These are phyloP conservation scores for Paedocypris micromegethes DNA, from an alignment of 2,797 vertebrate species.

Conservation along the genomic window DNA sequence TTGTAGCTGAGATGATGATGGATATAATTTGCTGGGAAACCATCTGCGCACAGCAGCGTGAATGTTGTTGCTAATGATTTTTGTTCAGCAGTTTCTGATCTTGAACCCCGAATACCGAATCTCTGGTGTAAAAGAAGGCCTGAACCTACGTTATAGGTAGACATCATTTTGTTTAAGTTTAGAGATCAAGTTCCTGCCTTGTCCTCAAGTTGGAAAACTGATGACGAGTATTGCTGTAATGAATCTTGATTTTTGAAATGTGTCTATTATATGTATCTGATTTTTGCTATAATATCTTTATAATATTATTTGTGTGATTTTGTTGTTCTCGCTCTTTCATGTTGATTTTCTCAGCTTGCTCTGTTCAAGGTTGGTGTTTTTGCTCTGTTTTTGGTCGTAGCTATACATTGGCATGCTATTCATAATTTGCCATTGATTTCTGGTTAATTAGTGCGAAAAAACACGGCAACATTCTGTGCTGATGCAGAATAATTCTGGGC, in stretches of 20 bases:
- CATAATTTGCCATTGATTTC: conserved; percentile 3
- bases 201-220: too few relatives aligned
- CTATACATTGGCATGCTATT: not conserved
- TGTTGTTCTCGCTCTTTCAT: not conserved
- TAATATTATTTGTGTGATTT: not conserved
- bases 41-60: too few relatives aligned
- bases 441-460: conserved; percentile 31
- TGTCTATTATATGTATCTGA: too few relatives aligned
- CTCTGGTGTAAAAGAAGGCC: conserved; percentile 23
- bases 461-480: conserved; percentile 13
- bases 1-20: too few relatives aligned
- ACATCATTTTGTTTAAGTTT: too few relatives aligned
- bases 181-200: too few relatives aligned
- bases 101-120: not conserved
- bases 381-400: not conserved
- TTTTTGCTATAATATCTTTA: too few relatives aligned
- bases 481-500: conserved; percentile 18
- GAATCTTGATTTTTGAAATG: too few relatives aligned
- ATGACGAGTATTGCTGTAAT: too few relatives aligned
- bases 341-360: not conserved
- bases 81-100: conserved; percentile 20
- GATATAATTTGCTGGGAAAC: too few relatives aligned
- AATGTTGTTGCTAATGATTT: not conserved
- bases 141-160: conserved; percentile 5
- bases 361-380: not conserved